These are phyloP conservation scores for Sterna hirundo DNA, from an alignment of 2,113 vertebrate species.

Conservation along the genomic window DNA sequence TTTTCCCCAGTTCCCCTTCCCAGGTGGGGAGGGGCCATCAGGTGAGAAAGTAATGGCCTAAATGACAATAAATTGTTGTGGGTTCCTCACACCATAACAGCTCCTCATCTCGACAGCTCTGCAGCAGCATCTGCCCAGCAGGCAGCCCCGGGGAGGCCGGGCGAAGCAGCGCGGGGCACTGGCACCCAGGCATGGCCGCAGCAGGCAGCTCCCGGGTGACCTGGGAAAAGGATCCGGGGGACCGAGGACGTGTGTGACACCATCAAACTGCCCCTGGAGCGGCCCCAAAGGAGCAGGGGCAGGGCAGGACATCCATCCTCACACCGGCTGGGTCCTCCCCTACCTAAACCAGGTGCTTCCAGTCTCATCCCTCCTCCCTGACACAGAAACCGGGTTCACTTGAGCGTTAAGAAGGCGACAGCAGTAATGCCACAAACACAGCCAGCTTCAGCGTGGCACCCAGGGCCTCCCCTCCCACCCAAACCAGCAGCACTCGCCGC, in stretches of 20 bases:
- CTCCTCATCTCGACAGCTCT: not conserved
- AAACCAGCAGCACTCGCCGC: not conserved
- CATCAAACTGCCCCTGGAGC: not conserved
- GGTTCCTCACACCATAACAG: not conserved
- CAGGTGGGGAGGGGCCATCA: not conserved
- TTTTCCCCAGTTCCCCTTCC: not conserved
- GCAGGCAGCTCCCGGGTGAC: not conserved
- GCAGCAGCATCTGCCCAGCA: rapidly evolving
- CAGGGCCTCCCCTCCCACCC: not conserved
- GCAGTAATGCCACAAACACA: not conserved
- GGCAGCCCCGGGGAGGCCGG: not conserved
- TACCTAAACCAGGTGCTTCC: not conserved
- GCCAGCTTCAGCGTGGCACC: not conserved
- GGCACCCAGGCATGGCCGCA: not conserved
- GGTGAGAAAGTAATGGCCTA: not conserved
- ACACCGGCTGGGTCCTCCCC: rapidly evolving
- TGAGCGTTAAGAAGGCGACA: not conserved
- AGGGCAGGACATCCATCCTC: not conserved
- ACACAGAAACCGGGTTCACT: not conserved
- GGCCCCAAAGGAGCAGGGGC: not conserved
- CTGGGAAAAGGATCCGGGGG: not conserved
- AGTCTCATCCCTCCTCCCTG: not conserved
- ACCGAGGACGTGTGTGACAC: not conserved
- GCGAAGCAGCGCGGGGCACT: rapidly evolving
- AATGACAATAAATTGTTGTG: not conserved